Conservation (phyloP, 2,888 invertebrate genomes). For the Eristalis intricaria region DNA sequence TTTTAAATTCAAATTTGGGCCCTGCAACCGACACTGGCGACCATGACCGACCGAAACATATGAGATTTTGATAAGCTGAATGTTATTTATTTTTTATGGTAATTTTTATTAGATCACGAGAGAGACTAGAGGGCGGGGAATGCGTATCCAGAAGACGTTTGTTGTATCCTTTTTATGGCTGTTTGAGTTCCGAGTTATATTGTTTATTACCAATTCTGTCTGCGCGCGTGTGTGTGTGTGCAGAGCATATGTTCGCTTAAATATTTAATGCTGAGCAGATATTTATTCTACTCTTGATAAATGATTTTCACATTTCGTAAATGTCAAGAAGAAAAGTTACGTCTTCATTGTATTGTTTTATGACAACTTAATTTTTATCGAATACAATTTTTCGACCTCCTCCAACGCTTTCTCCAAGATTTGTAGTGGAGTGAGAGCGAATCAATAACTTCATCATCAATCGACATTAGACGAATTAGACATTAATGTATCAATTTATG, state of each 20-base stretch:
- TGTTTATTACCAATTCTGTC: background rate
- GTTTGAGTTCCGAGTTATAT: constrained; percentile 40
- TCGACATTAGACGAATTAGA: background rate
- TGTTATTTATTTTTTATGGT: constrained; percentile 51
- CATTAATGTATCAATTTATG: background rate
- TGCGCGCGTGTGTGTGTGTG: background rate
- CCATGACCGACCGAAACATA: constrained; percentile 7
- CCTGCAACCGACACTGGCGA: background rate
- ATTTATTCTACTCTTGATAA: constrained; percentile 39
- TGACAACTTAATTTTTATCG: constrained; percentile 3
- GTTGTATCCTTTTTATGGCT: constrained; percentile 26
- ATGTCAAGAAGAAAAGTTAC: background rate
- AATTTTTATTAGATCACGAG: constrained; percentile 43
- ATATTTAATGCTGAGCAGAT: constrained; percentile 37
- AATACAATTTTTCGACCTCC: background rate
- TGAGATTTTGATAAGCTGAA: constrained; percentile 37
- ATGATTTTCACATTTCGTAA: constrained; percentile 38
- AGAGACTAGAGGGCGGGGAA: constrained; percentile 2
- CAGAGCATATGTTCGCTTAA: constrained; percentile 25
- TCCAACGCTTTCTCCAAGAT: no score
- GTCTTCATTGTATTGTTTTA: background rate
- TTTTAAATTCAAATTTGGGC: background rate
- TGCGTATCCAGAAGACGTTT: constrained; percentile 5
- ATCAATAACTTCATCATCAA: background rate
- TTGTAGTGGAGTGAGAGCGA: background rate